Evolutionary conservation across 30 jellyfish, hydroid and myxozoan genomes (phyloP).

Genomic region (Hydractinia symbiolongicarpus): DNA sequence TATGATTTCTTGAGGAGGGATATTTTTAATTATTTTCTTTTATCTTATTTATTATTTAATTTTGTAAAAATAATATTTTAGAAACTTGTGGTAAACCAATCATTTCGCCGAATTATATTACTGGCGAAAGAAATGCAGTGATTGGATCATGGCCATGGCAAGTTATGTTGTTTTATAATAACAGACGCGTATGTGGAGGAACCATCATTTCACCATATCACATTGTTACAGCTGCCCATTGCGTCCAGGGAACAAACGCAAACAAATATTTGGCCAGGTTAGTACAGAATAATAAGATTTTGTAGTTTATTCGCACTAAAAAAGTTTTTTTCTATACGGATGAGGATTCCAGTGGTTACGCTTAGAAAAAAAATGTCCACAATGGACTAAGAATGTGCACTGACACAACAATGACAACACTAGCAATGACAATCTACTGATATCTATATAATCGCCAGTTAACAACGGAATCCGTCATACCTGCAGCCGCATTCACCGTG

Average conservation of each 20-base stretch:
- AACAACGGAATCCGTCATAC: too few relatives aligned
- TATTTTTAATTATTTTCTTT: not conserved
- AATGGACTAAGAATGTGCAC: too few relatives aligned
- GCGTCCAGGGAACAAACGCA: not conserved
- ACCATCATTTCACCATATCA: constrained; percentile 21
- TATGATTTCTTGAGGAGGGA: not conserved
- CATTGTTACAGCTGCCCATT: constrained; percentile 35
- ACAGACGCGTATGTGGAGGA: constrained; percentile 26
- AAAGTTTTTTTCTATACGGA: not conserved
- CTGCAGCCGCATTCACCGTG: too few relatives aligned
- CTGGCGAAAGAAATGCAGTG: constrained; percentile 1
- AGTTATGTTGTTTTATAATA: constrained; percentile 15
- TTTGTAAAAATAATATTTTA: too few relatives aligned
- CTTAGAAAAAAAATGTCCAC: too few relatives aligned
- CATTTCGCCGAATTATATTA: not conserved
- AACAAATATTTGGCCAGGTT: too few relatives aligned
- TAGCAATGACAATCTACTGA: too few relatives aligned
- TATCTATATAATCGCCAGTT: too few relatives aligned
- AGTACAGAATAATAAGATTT: too few relatives aligned
- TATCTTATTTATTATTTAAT: not conserved
- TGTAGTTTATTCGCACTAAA: not conserved
- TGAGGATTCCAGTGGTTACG: too few relatives aligned
- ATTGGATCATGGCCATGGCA: constrained; percentile 44
- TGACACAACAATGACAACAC: too few relatives aligned
- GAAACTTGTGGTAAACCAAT: too few relatives aligned